Percentiles rank a stretch among this genome's conserved stretches.
phyloP scores from a whole-genome alignment of 2,113 vertebrate species.

The Colius striatus region DNA sequence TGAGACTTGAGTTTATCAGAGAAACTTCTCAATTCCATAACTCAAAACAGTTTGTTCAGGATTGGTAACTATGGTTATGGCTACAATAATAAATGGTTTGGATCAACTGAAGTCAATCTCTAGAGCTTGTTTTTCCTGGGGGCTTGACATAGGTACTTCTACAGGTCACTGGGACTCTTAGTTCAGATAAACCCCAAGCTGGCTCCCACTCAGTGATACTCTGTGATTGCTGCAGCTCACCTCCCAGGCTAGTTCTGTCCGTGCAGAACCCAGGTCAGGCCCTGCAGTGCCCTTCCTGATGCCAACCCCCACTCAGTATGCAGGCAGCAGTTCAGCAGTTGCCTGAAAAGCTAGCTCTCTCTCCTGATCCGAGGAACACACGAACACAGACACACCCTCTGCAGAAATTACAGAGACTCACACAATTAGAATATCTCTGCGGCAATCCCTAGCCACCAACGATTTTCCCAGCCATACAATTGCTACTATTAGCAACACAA shows the following conservation, averaged over 20 bases:
- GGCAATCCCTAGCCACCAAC: conserved; percentile 5
- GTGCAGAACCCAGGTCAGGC: background rate
- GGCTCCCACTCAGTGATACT: background rate
- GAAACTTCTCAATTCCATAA: background rate
- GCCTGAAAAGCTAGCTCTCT: background rate
- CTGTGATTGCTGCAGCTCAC: background rate
- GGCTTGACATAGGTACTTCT: background rate
- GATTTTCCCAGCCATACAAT: conserved; percentile 56
- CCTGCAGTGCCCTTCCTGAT: background rate
- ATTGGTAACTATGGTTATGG: background rate
- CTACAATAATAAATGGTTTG: background rate
- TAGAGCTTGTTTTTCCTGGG: background rate
- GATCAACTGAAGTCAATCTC: background rate
- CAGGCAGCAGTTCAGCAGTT: background rate
- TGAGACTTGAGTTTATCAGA: background rate
- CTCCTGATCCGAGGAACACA: background rate
- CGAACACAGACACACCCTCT: background rate
- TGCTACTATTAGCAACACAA: conserved; percentile 39
- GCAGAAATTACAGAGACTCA: conserved; percentile 4
- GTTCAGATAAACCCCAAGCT: background rate
- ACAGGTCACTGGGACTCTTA: background rate
- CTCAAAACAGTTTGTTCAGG: background rate
- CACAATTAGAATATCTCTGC: conserved; percentile 46
- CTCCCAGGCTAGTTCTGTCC: background rate
- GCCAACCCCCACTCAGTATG: background rate